Base-by-base conservation (phyloP, 2,888 invertebrate species). In the Drosophila flavopinicola region DNA sequence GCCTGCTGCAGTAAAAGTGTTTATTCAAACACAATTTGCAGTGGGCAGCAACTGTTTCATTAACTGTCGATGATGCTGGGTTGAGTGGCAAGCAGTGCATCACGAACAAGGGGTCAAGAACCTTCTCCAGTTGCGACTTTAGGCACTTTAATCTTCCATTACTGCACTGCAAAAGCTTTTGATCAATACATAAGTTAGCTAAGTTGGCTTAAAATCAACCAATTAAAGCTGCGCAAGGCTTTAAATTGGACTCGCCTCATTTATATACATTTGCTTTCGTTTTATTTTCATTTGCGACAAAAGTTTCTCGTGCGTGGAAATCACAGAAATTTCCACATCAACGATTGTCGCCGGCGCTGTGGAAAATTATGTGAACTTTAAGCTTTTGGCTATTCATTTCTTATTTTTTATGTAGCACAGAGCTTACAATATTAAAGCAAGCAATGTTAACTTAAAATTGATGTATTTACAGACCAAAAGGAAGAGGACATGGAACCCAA, bases 31-130 rank as follows among this genome's bases (percentile, higher is more conserved):
- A 47, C 52, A 41, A 42, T 27, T 38, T 33, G 5, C 30, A 44
- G 48, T 48, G 23, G 15, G 25, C 51, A 52, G 7, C 47, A 30
- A 29, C 51, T 35, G 47, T 6, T 35, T 35, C 15, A n/a, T 13
- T 11, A 33, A 37, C 39, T 41, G 47, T 30, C 39, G 7, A 10
- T 20, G 15, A 4, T 20, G 27, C 20, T 24, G 29, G 17, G 35
- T 15, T 32, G 35, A 20, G 15, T 42, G 48, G 45, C 54, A 51
- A 63, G 49, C 59, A 84, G 78, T 66, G 80, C 57, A 70, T 57
- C 65, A 67, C 66, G 80, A 80, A 84, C 71, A 80, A 80, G 67
- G 68, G 52, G 64, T 63, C 74, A 70, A 80, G 86, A 52, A 72
- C 77, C 66, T 49, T 13, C 38, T 17, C 29, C 42, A 60, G 58